Conservation (phyloP, 1,140 invertebrate genomes). For the Hyles vespertilio region DNA sequence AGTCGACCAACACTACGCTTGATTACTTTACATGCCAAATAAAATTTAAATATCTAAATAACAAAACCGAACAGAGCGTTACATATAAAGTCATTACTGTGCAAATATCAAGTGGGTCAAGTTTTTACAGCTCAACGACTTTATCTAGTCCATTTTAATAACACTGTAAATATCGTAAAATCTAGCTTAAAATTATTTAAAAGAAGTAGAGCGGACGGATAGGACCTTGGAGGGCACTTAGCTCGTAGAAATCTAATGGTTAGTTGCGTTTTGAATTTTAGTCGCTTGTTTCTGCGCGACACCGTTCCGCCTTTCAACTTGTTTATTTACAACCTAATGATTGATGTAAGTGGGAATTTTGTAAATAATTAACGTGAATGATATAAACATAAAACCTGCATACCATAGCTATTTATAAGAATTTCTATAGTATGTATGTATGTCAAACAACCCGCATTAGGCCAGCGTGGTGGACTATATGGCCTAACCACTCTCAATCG, state of each 20-base stretch:
- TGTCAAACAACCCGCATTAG: no score
- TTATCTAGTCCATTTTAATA: slow-evolving; percentile 8
- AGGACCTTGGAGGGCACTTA: slow-evolving; percentile 6
- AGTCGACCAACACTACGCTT: no score
- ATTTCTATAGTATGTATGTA: no score
- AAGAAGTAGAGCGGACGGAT: slow-evolving; percentile 7
- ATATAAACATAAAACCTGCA: no score
- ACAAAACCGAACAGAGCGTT: no score
- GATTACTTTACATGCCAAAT: no score
- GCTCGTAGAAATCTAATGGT: slow-evolving; percentile 1
- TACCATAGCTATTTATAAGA: no score
- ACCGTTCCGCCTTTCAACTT: slow-evolving; percentile 7
- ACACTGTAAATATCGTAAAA: background rate
- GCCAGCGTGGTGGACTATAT: no score
- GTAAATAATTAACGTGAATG: no score
- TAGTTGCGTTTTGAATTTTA: slow-evolving; percentile 1
- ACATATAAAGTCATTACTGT: no score
- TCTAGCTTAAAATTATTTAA: slow-evolving; percentile 7
- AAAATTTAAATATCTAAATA: background rate
- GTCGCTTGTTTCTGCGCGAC: background rate
- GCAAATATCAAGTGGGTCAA: slow-evolving; percentile 5
- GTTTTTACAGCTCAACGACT: slow-evolving; percentile 10
- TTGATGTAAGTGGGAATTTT: no score
- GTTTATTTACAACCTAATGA: background rate
- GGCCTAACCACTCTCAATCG: no score